Base-by-base conservation (phyloP, 2,888 invertebrate species). In the Phania funesta region DNA sequence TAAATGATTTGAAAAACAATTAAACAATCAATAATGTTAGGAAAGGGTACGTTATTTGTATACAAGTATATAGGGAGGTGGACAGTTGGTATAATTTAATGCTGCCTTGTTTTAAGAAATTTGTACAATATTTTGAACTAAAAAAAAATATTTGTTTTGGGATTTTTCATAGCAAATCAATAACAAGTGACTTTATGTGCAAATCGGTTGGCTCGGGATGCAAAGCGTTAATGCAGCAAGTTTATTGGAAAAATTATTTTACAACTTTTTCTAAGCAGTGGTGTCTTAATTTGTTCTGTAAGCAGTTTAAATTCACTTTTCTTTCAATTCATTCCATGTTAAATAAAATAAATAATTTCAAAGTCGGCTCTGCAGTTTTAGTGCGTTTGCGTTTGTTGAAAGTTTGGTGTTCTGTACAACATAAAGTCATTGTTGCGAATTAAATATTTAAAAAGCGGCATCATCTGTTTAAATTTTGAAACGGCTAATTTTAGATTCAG, bases 381-480 rank as follows among this genome's bases (percentile, higher is more conserved):
- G 6, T 81, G 54, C 44, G 62, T 16, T 38, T 20, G 18, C 46
- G 26, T 18, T 16, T 54, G 26, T 48, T 26, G 41, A 3, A 58
- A 18, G 32, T 18, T 20, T 50, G 32, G 50, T 68, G 52, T 60
- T 44, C 20, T 75, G 46, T 67, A 29, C 75, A 70, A 65, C 65
- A 77, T 81, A 80, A 73, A 76, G 35, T 76, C 65, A 56, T 73
- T 64, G 41, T 81, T 48, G 71, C 62, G 85, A 83, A 78, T 71
- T 65, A 54, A 74, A 77, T 80, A 48, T 74, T 83, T 83, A 76
- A 44, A 85, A 88, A 87, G 85, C 67, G 26, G 77, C 84, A 81
- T 83, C 84, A 62, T 65, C 71, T 68, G 32, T 52, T 54, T 77
- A 38, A 41, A 74, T 24, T 64, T 75, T 20, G 1, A 35, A 56